Evolutionary conservation across 2,113 vertebrate genomes (phyloP), one percentile per base, ranked within the genome.

Genomic region (Rafetus swinhoei): DNA sequence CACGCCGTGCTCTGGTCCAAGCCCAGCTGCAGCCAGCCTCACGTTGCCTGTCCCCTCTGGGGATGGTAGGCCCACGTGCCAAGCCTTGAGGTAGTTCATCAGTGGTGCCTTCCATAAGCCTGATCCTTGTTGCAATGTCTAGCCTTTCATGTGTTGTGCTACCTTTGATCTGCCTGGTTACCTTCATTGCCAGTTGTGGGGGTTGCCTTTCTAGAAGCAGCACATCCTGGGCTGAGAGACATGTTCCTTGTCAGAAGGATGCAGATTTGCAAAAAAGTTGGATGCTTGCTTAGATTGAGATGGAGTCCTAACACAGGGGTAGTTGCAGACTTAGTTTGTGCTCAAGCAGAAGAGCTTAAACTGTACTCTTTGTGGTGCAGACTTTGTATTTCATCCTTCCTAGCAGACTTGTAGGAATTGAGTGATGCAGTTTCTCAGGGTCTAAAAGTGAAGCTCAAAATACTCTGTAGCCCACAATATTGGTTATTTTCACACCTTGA

Each of bases 371-470:
- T 45, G 45, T 65, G 60, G 13, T 29, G 7, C 29, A 65, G 14
- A 65, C 60, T 65, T 65, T 65, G 60, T 16, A 18, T 65, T 69
- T 69, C 14, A 14, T 54, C 62, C n/a, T 69, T n/a, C 29, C 29
- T n/a, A 29, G 29, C 29, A 65, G 45, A 45, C 45, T 45, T 45
- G 45, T 45, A 45, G 45, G 45, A 45, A 45, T 45, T 45, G 45
- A 45, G 45, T 6, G 45, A 45, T 45, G 45, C 45, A 45, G 45
- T 45, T 45, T 45, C 45, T 45, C 45, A 45, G 45, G 45, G 45
- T 45, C 10, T 0, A 0, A 35, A 72, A 0, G 8, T 1, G 1
- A 25, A 18, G 2, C 4, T 16, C 81, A 1, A 5, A 1, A 2
- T 39, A 1, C 6, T 83, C 6, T 39, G 1, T 2, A 5, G 24